Base-by-base conservation (phyloP, 2,797 vertebrate genomes). In the Peromyscus melanophrys region DNA sequence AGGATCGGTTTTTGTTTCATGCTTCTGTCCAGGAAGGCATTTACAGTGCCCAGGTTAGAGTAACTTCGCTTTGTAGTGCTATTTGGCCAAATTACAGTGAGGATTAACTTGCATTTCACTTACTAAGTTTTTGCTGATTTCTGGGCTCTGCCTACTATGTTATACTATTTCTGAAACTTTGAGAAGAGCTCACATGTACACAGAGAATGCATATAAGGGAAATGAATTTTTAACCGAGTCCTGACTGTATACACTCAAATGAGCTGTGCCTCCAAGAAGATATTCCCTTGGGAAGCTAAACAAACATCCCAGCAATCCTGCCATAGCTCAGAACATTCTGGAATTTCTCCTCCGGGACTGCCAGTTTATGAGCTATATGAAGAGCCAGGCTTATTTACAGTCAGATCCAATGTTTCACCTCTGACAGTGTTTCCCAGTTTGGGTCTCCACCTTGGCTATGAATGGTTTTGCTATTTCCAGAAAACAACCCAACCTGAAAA, bases 301-400 rank as follows among this genome's bases (percentile, higher is more conserved):
- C 76, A 93, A 95, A 93, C 59, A 82, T 73, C 86, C 10, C 89
- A 93, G 93, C 59, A 83, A 78, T 67, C 46, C 49, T 82, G 65
- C 80, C 40, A 49, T 40, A 65, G 40, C 76, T 69, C 77, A 37
- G 81, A 92, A 90, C 63, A 67, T 71, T 87, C 96, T 37, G 83
- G 55, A 95, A 93, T 76, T 71, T 95, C 57, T 94, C 65, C 91
- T 8, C 27, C 76, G 63, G 80, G 90, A 87, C 14, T 91, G 75
- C 96, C 34, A 80, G 85, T 97, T 97, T 94, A 93, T 93, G 89
- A 96, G 76, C 76, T 93, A 63, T 87, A 92, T 34, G 82, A 96
- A 96, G 95, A 95, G n/a, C 92, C 75, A 94, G 91, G 91, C 84
- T 97, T 57, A 94, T 93, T 96, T 96, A 94, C 9, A 95, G 63